phyloP scores from a whole-genome alignment of 1,140 invertebrate species.

The Polypedilum pembai region DNA sequence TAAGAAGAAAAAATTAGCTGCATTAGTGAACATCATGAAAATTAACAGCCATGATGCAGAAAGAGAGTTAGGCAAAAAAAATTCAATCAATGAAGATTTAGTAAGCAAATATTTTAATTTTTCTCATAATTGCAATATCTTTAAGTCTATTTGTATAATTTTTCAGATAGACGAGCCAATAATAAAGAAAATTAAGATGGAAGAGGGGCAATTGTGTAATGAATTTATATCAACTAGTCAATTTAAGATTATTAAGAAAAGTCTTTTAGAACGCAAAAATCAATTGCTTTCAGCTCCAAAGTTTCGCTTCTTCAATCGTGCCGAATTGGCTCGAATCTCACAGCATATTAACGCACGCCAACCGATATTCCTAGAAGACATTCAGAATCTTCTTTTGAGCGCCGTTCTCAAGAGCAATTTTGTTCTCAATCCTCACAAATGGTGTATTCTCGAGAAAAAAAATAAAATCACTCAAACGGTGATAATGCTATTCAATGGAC shows the following conservation, averaged over 20 bases:
- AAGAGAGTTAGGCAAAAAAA: slow-evolving; percentile 38
- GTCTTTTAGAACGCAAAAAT: slow-evolving; percentile 50
- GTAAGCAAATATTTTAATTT: too few relatives aligned
- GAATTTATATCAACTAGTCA: slow-evolving; percentile 33
- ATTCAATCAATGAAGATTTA: slow-evolving; percentile 28
- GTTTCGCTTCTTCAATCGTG: slow-evolving; percentile 52
- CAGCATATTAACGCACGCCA: slow-evolving; percentile 50
- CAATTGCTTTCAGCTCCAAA: slow-evolving; percentile 47
- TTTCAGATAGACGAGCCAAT: not conserved
- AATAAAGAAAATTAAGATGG: slow-evolving; percentile 36
- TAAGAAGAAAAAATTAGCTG: slow-evolving; percentile 56
- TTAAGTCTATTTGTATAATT: too few relatives aligned
- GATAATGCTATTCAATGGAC: slow-evolving; percentile 67
- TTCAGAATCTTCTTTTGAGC: slow-evolving; percentile 73
- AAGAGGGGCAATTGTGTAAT: slow-evolving; percentile 37
- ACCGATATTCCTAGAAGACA: slow-evolving; percentile 70
- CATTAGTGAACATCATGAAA: slow-evolving; percentile 52
- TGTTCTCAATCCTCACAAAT: slow-evolving; percentile 59
- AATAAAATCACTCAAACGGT: slow-evolving; percentile 61
- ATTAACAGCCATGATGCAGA: slow-evolving; percentile 55
- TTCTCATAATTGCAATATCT: too few relatives aligned
- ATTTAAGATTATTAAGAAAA: slow-evolving; percentile 48
- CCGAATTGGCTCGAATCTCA: slow-evolving; percentile 52
- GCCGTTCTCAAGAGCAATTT: slow-evolving; percentile 63
- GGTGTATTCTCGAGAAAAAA: slow-evolving; percentile 72